Base-by-base conservation (phyloP, 2,113 vertebrate species). In the Trichomycterus rosablanca region DNA sequence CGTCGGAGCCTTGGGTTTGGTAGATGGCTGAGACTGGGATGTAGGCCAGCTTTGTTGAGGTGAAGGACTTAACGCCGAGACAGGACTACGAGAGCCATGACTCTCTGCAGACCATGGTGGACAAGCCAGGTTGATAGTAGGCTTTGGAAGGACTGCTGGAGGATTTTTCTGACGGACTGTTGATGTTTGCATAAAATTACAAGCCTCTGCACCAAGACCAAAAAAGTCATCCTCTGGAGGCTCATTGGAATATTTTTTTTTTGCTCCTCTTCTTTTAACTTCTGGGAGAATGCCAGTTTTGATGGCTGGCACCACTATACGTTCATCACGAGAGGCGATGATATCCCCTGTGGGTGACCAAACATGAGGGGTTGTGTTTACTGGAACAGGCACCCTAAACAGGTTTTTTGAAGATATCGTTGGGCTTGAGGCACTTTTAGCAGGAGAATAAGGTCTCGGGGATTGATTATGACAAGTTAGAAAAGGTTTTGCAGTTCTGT, bases 141-240 rank as follows among this genome's bases (percentile, higher is more conserved):
- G 96, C 66, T 99, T 99, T 2, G 95, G 96, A 56, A 94, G 92
- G 5, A 97, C 93, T 9, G 94, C 94, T 69, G 96, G 96, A 11
- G 96, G 96, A 24, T 88, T 87, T 84, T 95, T 97, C 48, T 91
- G 93, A 70, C 92, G 95, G 34, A 90, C 77, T 30, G 85, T 71
- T 76, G 89, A 83, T 48, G 82, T 73, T 71, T 97, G 96, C 93
- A 99, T 92, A 74, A 99, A 99, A 71, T 99, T 99, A 63, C 94
- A 97, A 55, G 96, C 96, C 80, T 99, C 96, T 54, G 96, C 96
- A 26, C 96, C 96, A 20, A 99, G 83, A 76, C 94, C 98, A 74
- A 99, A 93, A 81, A 86, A 94, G 80, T 99, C 96, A 79, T 99
- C 96, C 75, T 99, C 96, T 0, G 86, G 84, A 45, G 18, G 77